Evolutionary conservation across 2,113 vertebrate species (phyloP), one percentile per base, ranked within the genome.

Genomic region (Phodopus roborovskii): DNA sequence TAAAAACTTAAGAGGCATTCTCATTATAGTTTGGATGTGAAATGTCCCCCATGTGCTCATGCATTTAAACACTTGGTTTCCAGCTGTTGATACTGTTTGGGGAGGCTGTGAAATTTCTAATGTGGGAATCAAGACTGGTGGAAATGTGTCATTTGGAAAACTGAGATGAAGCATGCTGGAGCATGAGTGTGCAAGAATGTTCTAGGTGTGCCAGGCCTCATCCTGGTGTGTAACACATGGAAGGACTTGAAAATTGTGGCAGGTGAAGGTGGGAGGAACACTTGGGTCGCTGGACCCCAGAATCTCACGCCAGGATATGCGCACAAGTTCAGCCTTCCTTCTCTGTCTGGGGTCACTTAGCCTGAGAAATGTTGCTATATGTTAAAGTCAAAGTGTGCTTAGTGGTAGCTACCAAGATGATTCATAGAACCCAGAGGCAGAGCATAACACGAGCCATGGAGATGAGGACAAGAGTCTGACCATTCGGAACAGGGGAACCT

Each of bases 131-230:
- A 45, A 28, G 39, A 42, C 83, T 66, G 42, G 7, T 33, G 3
- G 28, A 9, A 17, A 33, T 42, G 10, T 28, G 70, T 3, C 70
- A 9, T 26, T 17, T 13, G n/a, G n/a, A n/a, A n/a, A n/a, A n/a
- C n/a, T n/a, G 53, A 73, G 78, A 78, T 90, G 50, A 92, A 74
- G 39, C 0, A 0, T 1, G 10, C 0, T 0, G 39, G 15, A 4
- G 1, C 24, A 12, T 0, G 0, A 4, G 30, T 58, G 16, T 56
- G 13, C 60, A 6, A 4, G 33, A 13, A 4, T 9, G 7, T 2
- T 5, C 45, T 64, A 26, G 84, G 7, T 86, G 62, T 13, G 58
- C 71, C 48, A 79, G 48, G 20, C 33, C 39, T 48, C 48, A 0
- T 8, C 42, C 17, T 36, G 2, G 6, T 9, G 45, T 28, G 56